A percentile compares a stretch with the other conserved stretches of the same genome.
Conservation (phyloP, 2,797 vertebrate genomes). For the Micrastur ruficollis region DNA sequence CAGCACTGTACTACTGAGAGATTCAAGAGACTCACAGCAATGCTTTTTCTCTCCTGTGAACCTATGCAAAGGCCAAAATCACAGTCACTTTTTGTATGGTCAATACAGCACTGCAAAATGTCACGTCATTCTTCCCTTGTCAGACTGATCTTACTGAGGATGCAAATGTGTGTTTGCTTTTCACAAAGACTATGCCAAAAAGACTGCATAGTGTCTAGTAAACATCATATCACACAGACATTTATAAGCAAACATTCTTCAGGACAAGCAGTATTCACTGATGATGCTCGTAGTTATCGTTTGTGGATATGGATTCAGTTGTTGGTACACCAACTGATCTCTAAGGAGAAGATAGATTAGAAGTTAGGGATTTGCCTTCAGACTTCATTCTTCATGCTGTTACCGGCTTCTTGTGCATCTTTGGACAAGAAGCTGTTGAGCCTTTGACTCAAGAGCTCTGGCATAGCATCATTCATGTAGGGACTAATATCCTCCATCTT, state of each 20-base stretch:
- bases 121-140: background rate
- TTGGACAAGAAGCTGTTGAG: background rate
- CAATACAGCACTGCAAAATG: background rate
- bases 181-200: background rate
- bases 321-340: background rate
- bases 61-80: constrained; percentile 13
- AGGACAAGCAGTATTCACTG: background rate
- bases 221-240: background rate
- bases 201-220: background rate
- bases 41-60: constrained; percentile 7
- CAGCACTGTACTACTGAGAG: constrained; percentile 20
- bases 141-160: background rate
- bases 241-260: background rate
- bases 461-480: background rate
- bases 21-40: constrained; percentile 31
- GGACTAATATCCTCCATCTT: background rate
- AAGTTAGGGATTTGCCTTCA: background rate
- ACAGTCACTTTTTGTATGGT: background rate
- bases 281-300: background rate
- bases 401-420: background rate
- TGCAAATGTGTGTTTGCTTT: background rate
- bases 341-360: background rate
- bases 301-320: background rate
- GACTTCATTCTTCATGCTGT: background rate
- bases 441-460: background rate